These are phyloP conservation scores for Chlamydotis undulata DNA, from an alignment of 2,113 vertebrate genomes.

Conservation along the genomic window DNA sequence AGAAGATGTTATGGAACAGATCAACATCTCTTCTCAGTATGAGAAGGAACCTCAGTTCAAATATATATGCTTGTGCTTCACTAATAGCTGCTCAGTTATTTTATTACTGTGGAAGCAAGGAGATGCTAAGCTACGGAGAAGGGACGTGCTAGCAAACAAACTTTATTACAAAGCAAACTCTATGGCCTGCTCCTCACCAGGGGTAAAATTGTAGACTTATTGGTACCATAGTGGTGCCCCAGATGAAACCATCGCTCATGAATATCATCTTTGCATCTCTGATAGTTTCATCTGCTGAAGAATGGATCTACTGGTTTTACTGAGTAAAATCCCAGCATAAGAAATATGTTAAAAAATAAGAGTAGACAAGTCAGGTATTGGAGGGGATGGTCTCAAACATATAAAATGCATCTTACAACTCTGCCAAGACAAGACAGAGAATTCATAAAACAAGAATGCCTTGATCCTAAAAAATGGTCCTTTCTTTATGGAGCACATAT, in stretches of 20 bases:
- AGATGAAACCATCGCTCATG: background rate
- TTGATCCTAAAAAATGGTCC: background rate
- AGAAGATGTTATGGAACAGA: conserved; percentile 12
- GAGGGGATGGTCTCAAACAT: background rate
- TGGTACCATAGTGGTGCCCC: background rate
- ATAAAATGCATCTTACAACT: background rate
- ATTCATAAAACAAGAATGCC: background rate
- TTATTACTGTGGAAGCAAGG: background rate
- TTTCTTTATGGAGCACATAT: background rate
- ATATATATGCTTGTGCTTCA: background rate
- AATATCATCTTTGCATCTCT: background rate
- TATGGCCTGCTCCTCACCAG: background rate
- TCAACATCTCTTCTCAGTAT: background rate
- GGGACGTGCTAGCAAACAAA: background rate
- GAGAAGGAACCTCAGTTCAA: background rate
- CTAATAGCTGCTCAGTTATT: background rate
- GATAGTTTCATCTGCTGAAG: background rate
- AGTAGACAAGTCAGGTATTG: background rate
- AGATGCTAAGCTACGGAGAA: background rate
- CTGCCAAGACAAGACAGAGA: background rate
- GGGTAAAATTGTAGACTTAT: fast-evolving
- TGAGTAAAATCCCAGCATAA: background rate
- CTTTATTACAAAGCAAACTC: background rate
- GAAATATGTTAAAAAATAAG: background rate
- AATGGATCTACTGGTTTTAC: background rate